These are phyloP conservation scores for Herpailurus yagouaroundi DNA, from an alignment of 2,113 vertebrate genomes.

Conservation along the genomic window DNA sequence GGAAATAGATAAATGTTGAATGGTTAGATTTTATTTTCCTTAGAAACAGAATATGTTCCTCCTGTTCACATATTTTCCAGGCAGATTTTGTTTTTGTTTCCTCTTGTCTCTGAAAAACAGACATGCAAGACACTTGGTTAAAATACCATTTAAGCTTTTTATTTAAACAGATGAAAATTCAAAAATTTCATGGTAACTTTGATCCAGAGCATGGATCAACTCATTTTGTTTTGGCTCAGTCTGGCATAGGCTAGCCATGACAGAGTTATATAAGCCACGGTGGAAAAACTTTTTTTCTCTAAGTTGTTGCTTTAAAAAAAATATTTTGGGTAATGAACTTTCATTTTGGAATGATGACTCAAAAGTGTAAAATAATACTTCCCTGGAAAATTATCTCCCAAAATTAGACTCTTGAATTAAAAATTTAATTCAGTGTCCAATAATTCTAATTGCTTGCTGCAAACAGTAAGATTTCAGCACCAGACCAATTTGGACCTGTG, in stretches of 20 bases:
- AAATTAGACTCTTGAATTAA: neutral
- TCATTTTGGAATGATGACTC: neutral
- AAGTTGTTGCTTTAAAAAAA: neutral
- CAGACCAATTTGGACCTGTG: neutral
- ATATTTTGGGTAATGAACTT: neutral
- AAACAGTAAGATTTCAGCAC: neutral
- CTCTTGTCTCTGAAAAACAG: slow-evolving; percentile 63
- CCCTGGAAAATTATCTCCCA: neutral
- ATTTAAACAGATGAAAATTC: slow-evolving; percentile 48
- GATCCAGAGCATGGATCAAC: neutral
- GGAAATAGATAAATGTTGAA: slow-evolving; percentile 61
- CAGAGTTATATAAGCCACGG: neutral
- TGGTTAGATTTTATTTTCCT: slow-evolving; percentile 8
- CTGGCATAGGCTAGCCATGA: neutral
- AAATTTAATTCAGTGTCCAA: neutral
- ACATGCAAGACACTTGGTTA: slow-evolving; percentile 57
- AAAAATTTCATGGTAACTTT: neutral
- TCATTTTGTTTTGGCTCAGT: neutral
- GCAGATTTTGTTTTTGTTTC: slow-evolving; percentile 78
- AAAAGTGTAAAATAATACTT: neutral
- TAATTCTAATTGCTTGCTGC: neutral
- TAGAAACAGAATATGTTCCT: slow-evolving; percentile 64
- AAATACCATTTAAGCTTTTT: slow-evolving; percentile 63
- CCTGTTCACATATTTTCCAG: slow-evolving; percentile 28
- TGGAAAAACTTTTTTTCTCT: neutral